Conservation (phyloP, 2,797 vertebrate species). For the Onychomys torridus region DNA sequence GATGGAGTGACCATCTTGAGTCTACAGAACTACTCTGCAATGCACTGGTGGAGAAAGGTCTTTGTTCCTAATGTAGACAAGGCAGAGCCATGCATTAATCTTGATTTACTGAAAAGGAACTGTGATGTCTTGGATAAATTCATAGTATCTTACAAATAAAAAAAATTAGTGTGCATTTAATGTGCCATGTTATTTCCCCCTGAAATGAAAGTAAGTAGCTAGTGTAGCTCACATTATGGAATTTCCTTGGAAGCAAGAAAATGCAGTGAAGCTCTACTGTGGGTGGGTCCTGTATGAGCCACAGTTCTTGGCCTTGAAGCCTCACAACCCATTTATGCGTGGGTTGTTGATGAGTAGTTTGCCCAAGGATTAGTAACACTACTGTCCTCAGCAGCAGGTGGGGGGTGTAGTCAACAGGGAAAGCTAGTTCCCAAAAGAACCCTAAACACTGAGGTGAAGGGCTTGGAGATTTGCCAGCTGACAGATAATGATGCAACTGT, state of each 20-base stretch:
- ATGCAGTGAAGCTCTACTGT: not conserved
- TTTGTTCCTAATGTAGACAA: not conserved
- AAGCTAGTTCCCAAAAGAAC: not conserved
- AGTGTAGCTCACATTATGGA: not conserved
- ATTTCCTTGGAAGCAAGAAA: slow-evolving; percentile 1
- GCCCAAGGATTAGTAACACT: not conserved
- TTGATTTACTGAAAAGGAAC: not conserved
- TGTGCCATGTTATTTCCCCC: not conserved
- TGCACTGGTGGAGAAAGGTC: accelerated
- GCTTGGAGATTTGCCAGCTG: not conserved
- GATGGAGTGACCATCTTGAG: accelerated
- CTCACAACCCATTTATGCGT: not conserved
- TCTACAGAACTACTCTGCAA: not conserved
- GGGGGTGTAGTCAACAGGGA: accelerated
- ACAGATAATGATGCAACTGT: not conserved
- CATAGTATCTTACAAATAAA: not conserved
- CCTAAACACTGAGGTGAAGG: not conserved
- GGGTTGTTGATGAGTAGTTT: not conserved
- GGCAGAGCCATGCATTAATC: not conserved
- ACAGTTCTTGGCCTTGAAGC: not conserved
- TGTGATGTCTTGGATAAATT: not conserved
- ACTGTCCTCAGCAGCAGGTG: not conserved
- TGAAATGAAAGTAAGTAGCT: not conserved
- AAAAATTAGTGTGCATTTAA: not conserved
- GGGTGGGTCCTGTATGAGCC: no score